Base-by-base conservation (phyloP, 2,797 vertebrate genomes). In the Esox masquinongy region DNA sequence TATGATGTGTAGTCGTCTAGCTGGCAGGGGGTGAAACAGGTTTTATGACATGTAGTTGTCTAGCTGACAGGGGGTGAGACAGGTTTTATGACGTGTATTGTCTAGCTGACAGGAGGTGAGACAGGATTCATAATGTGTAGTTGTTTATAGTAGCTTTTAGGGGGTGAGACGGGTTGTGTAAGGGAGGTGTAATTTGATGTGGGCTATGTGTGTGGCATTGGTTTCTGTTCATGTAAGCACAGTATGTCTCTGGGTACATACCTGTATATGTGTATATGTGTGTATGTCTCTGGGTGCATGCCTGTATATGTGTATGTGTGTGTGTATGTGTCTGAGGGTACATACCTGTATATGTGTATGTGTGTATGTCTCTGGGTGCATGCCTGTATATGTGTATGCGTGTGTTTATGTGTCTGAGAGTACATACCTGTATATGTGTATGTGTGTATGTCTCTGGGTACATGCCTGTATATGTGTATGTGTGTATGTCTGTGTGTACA, bases 131-230 rank as follows among this genome's bases (percentile, higher is more conserved):
- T 16, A 7, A 43, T 51, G 16, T 51, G 22, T 53, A n/a, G n/a
- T 51, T 43, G 71, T 73, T 61, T 79, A 26, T 68, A 67, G 26
- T 72, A 64, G 72, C 39, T 43, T 6, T 43, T 4, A 79, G 47
- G 78, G 84, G 79, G 77, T 82, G 79, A 82, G 22, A 22, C 76
- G 77, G 84, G 64, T 79, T 80, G 84, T 83, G 85, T 89, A 85
- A 83, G 77, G 68, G 77, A 84, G 81, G 81, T 36, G 75, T n/a
- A n/a, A n/a, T n/a, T 76, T 86, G 83, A 84, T 83, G 87, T 74
- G 77, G 80, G 88, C 84, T 81, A 50, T 77, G 26, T 87, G 88
- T 87, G 78, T 70, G 83, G 71, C 74, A 76, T n/a, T n/a, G n/a
- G n/a, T n/a, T n/a, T n/a, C n/a, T n/a, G n/a, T n/a, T n/a, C n/a